Evolutionary conservation across 2,113 vertebrate genomes (phyloP).

Genomic region (Microtus montanus): DNA sequence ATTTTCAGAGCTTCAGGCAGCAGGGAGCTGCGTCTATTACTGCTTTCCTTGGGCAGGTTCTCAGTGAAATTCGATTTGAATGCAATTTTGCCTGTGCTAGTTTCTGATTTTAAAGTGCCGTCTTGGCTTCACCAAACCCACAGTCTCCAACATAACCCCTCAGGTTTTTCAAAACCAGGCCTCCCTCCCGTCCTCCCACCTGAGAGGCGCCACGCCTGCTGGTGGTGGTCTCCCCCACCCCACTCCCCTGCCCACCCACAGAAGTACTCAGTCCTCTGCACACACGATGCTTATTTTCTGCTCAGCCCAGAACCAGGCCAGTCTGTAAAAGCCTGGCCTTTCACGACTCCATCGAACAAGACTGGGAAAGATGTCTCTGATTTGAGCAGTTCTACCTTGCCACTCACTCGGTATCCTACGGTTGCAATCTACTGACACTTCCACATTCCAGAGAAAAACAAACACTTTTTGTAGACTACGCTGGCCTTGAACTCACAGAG

Average conservation of each 20-base stretch:
- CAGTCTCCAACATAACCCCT: neutral
- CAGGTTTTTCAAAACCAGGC: neutral
- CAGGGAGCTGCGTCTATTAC: neutral
- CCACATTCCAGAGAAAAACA: neutral
- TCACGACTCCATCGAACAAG: neutral
- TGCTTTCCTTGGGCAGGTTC: neutral
- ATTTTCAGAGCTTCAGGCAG: neutral
- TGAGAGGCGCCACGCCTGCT: fast-evolving
- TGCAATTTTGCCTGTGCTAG: neutral
- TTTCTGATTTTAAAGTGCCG: neutral
- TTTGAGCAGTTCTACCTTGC: neutral
- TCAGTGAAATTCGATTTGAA: neutral
- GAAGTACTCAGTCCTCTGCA: neutral
- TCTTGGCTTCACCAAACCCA: neutral
- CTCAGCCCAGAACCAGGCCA: neutral
- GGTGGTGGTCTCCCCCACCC: neutral
- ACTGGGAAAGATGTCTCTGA: neutral
- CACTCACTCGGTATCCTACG: fast-evolving
- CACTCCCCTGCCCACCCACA: fast-evolving
- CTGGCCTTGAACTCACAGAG: neutral
- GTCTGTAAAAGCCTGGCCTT: neutral
- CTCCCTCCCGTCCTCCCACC: neutral
- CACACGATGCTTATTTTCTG: fast-evolving
- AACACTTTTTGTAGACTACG: neutral
- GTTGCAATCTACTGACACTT: neutral